These are phyloP conservation scores for Tragelaphus strepsiceros DNA, from an alignment of 2,113 vertebrate species.

Conservation along the genomic window DNA sequence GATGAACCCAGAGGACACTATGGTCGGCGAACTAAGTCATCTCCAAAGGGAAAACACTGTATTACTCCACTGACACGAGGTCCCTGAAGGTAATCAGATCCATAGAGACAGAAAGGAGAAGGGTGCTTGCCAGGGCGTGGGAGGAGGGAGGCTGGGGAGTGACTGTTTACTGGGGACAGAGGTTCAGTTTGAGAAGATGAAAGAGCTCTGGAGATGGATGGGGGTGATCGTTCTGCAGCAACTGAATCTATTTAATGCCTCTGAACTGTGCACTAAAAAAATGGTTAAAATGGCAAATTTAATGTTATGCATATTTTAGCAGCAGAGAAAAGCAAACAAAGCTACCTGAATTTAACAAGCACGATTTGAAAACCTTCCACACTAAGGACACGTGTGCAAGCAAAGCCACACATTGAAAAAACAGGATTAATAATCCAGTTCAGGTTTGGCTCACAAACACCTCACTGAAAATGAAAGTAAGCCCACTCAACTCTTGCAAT, in stretches of 20 bases:
- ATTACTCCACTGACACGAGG: background rate
- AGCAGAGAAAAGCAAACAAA: background rate
- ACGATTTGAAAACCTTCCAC: background rate
- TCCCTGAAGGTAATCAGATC: background rate
- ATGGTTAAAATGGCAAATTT: background rate
- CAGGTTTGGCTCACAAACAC: background rate
- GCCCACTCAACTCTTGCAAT: background rate
- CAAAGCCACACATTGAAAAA: background rate
- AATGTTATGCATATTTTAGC: background rate
- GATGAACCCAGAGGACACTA: background rate
- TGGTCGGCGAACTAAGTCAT: background rate
- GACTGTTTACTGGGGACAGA: background rate
- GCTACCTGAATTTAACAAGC: background rate
- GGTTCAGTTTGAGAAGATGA: background rate
- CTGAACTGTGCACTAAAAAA: background rate
- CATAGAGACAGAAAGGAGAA: background rate
- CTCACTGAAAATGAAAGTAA: background rate
- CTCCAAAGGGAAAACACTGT: background rate
- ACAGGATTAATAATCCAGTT: background rate
- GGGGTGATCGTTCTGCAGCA: no score
- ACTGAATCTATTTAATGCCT: background rate
- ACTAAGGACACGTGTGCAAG: rapidly evolving
- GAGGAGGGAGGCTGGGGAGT: background rate
- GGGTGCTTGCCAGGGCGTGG: no score
- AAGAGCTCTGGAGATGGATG: background rate